Evolutionary conservation across 2,797 vertebrate species (phyloP).

Genomic region (Epinephelus coioides): DNA sequence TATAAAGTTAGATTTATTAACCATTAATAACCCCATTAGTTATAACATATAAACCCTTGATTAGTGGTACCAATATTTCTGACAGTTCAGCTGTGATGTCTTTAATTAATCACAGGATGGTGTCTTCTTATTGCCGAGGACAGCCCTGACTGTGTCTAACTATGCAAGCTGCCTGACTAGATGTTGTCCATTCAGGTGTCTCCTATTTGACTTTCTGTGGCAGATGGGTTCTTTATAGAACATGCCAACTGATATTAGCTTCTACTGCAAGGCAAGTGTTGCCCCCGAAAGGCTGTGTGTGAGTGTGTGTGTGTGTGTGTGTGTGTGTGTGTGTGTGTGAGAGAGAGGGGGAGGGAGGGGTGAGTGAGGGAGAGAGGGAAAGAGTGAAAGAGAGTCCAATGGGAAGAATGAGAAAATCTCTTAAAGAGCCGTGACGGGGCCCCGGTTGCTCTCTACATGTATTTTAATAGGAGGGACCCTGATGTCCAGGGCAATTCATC

Average conservation of each 20-base stretch:
- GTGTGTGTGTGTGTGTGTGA: slow-evolving; percentile 8
- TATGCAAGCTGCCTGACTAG: slow-evolving; percentile 54
- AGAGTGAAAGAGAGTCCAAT: slow-evolving; percentile 43
- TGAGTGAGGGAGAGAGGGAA: slow-evolving; percentile 16
- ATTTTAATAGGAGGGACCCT: slow-evolving; percentile 90
- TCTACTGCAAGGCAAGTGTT: slow-evolving; percentile 89
- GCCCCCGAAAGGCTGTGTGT: slow-evolving; percentile 83
- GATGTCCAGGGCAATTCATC: slow-evolving; percentile 91
- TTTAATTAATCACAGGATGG: slow-evolving; percentile 32
- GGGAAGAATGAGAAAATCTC: slow-evolving; percentile 91
- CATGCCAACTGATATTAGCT: slow-evolving; percentile 92
- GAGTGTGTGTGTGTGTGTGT: slow-evolving; percentile 10
- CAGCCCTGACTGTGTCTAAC: slow-evolving; percentile 66
- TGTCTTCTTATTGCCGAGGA: slow-evolving; percentile 44
- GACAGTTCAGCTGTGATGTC: too few relatives aligned
- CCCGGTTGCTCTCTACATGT: slow-evolving; percentile 90
- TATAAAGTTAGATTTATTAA: neutral
- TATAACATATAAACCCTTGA: neutral
- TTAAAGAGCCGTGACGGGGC: slow-evolving; percentile 93
- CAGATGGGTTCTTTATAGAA: slow-evolving; percentile 93
- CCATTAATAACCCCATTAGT: neutral
- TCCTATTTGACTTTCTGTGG: slow-evolving; percentile 86
- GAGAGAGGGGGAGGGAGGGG: neutral
- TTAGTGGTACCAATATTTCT: neutral
- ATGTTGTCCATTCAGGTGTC: slow-evolving; percentile 83